Evolutionary conservation across 2,797 vertebrate genomes (phyloP), one percentile per base, ranked within the genome.

Genomic region (Tragelaphus oryx): DNA sequence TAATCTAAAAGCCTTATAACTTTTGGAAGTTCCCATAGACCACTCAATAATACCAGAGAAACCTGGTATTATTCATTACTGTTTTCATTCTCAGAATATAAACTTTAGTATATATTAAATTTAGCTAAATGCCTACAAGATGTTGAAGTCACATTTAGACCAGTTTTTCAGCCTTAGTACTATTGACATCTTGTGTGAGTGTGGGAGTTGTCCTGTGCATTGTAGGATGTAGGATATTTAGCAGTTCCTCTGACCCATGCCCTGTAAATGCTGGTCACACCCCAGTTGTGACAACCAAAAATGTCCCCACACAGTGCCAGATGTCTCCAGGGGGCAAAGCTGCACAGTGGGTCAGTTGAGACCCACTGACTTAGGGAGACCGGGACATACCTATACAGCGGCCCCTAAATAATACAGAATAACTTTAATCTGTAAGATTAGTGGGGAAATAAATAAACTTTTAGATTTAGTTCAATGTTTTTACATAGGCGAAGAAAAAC

Each of bases 371-470:
- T 91, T 85, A 60, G 13, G 76, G 82, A 84, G 62, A 50, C 24
- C 76, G 54, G 41, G 80, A n/a, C 37, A 65, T 68, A 50, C 4
- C 30, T 8, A 57, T 10, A 71, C 57, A 52, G 6, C 37, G 20
- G 16, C 55, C 80, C 41, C 55, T 83, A 76, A 59, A 60, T 79
- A 71, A 84, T 18, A 87, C 12, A 50, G 62, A 48, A 50, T 91
- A 50, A 50, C 74, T 76, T 30, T 50, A 76, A 48, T 48, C 14
- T 76, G 3, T 76, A 76, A 76, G 74, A 44, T 86, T 28, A 71
- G 37, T 65, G 71, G 80, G 14, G 48, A 88, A 93, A 78, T 82
- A 76, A 91, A 88, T 74, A 14, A 93, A 84, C n/a, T 89, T 96
- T 94, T 92, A 94, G 54, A 59, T 60, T 71, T 93, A 62, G 57